These are phyloP conservation scores for Shinisaurus crocodilurus DNA, from an alignment of 2,113 vertebrate species.

Conservation along the genomic window DNA sequence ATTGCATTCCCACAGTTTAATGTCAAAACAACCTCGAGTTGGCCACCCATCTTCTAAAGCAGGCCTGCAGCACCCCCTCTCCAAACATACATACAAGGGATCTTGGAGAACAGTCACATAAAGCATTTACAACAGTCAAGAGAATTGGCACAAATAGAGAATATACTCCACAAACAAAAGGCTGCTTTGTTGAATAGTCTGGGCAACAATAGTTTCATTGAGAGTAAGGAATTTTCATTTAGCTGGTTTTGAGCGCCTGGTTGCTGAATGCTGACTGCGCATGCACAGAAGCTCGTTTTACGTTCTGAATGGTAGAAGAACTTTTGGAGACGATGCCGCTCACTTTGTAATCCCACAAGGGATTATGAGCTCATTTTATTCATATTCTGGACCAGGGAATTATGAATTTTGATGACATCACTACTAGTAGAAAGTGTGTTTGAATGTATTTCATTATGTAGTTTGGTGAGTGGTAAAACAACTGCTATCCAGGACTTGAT, in stretches of 20 bases:
- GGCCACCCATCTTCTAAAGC: background rate
- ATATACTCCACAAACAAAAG: background rate
- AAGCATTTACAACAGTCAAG: background rate
- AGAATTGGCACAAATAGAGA: background rate
- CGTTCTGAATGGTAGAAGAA: background rate
- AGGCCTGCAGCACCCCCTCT: background rate
- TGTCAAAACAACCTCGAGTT: background rate
- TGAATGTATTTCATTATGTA: background rate
- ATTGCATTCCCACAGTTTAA: background rate
- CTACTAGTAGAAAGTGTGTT: background rate
- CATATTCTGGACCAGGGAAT: background rate
- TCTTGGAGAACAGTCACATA: background rate
- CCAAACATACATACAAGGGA: background rate
- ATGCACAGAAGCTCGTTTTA: background rate
- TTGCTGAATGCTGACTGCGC: background rate
- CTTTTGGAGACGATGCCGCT: background rate
- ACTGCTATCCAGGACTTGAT: background rate
- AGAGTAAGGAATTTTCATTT: background rate
- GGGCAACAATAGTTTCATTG: background rate
- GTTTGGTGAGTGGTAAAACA: background rate
- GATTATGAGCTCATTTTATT: background rate
- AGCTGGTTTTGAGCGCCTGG: background rate
- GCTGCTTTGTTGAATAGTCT: background rate
- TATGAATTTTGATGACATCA: background rate
- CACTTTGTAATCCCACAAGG: background rate